phyloP scores from a whole-genome alignment of 2,888 invertebrate species.

The Caenorhabditis macrosperma region DNA sequence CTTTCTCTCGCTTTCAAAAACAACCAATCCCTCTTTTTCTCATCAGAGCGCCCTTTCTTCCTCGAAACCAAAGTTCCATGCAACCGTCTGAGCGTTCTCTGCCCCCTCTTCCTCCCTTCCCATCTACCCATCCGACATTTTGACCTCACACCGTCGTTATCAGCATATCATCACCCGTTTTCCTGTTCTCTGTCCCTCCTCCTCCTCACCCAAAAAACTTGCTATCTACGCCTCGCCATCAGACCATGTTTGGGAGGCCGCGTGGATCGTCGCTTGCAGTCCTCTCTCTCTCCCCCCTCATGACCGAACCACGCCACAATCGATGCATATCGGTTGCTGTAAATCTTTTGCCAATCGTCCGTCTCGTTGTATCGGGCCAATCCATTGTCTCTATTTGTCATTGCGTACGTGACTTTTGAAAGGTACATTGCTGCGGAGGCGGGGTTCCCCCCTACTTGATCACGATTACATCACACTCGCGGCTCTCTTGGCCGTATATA shows the following conservation, averaged over 20 bases:
- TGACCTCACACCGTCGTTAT: slow-evolving; percentile 21
- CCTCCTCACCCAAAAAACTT: slow-evolving; percentile 22
- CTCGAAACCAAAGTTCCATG: background rate
- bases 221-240: slow-evolving; percentile 43
- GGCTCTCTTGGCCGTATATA: slow-evolving; percentile 13
- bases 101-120: background rate
- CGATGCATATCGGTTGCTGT: slow-evolving; percentile 21
- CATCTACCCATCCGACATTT: slow-evolving; percentile 34
- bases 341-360: slow-evolving; percentile 7
- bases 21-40: too few relatives aligned
- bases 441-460: background rate
- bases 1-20: too few relatives aligned
- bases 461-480: slow-evolving; percentile 39
- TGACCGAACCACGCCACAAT: background rate
- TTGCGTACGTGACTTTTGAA: slow-evolving; percentile 38
- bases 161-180: background rate
- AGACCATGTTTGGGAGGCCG: too few relatives aligned
- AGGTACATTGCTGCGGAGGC: background rate
- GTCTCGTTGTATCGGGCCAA: slow-evolving; percentile 1
- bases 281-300: slow-evolving; percentile 2
- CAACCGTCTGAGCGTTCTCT: slow-evolving; percentile 19
- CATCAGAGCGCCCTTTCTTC: background rate
- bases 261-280: slow-evolving; percentile 37
- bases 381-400: background rate
- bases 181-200: slow-evolving; percentile 23